Conservation (phyloP, 2,888 invertebrate species). For the Melitaea athalia region DNA sequence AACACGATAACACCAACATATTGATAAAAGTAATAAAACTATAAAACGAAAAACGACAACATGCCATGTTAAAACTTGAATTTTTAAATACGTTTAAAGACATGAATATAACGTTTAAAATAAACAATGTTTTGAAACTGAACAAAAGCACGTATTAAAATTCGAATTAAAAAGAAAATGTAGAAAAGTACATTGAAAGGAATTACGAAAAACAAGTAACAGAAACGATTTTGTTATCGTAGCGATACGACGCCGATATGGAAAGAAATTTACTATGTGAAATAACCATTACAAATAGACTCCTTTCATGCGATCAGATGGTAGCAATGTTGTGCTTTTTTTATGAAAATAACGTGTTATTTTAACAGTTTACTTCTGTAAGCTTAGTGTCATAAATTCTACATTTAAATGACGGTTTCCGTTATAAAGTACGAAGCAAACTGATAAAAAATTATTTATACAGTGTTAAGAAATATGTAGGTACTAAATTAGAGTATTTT, state of each 20-base stretch:
- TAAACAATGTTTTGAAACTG: neutral
- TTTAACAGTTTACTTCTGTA: neutral
- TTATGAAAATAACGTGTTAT: neutral
- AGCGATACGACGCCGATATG: constrained; percentile 38
- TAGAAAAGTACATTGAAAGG: constrained; percentile 23
- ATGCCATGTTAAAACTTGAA: too few species aligned
- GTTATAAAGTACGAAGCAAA: neutral
- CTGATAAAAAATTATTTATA: neutral
- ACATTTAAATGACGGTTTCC: constrained; percentile 11
- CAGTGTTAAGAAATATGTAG: neutral
- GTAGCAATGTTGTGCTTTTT: constrained; percentile 10
- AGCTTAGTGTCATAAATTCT: neutral
- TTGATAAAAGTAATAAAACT: neutral
- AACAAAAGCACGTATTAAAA: constrained; percentile 1
- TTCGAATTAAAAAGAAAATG: neutral
- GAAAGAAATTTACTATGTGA: constrained; percentile 32
- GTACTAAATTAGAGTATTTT: neutral
- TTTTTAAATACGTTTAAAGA: too few species aligned
- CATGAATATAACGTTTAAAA: neutral
- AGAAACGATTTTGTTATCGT: constrained; percentile 41
- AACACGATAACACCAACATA: neutral
- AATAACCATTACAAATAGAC: constrained; percentile 39
- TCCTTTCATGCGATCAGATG: constrained; percentile 34
- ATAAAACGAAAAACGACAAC: neutral
- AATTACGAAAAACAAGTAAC: constrained; percentile 30